A percentile compares a stretch with the other conserved stretches of the same genome.
phyloP scores from a whole-genome alignment of 2,888 invertebrate species.

The Priocnemis perturbator region DNA sequence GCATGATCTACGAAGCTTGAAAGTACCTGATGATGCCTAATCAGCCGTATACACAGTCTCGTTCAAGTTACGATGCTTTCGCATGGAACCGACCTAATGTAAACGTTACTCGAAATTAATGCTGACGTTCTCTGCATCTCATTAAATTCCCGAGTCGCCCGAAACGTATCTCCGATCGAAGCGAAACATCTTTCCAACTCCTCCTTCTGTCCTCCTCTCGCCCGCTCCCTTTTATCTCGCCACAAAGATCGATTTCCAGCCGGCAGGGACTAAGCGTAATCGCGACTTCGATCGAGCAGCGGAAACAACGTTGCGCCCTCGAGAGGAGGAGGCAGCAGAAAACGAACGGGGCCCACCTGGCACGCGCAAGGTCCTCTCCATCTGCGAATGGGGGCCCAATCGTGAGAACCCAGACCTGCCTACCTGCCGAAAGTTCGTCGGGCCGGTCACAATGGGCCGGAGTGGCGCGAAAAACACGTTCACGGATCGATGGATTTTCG shows the following conservation, averaged over 20 bases:
- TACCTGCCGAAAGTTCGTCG: constrained; percentile 40
- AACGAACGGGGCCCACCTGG: constrained; percentile 46
- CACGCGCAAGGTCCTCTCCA: constrained; percentile 49
- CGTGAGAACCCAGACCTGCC: constrained; percentile 49
- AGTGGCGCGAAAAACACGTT: constrained; percentile 28
- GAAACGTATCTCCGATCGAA: too few species aligned
- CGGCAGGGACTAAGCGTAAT: constrained; percentile 30
- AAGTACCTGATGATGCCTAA: too few species aligned
- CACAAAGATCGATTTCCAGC: constrained; percentile 39
- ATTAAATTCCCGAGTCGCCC: too few species aligned
- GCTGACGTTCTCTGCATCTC: too few species aligned
- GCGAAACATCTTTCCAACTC: too few species aligned
- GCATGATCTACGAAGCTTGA: too few species aligned
- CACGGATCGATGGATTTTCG: too few species aligned
- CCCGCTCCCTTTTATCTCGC: constrained; percentile 36
- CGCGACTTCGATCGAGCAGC: constrained; percentile 46
- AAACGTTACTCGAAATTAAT: too few species aligned
- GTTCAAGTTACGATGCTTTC: too few species aligned
- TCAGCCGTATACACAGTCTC: too few species aligned
- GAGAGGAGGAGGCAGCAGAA: background rate
- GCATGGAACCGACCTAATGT: too few species aligned
- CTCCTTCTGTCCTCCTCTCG: too few species aligned
- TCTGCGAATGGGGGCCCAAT: constrained; percentile 34
- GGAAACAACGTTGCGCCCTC: constrained; percentile 36
- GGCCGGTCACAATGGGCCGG: background rate